Percentiles rank a stretch among this genome's conserved stretches.
phyloP scores from a whole-genome alignment of 2,113 vertebrate genomes.

The Podiceps cristatus region DNA sequence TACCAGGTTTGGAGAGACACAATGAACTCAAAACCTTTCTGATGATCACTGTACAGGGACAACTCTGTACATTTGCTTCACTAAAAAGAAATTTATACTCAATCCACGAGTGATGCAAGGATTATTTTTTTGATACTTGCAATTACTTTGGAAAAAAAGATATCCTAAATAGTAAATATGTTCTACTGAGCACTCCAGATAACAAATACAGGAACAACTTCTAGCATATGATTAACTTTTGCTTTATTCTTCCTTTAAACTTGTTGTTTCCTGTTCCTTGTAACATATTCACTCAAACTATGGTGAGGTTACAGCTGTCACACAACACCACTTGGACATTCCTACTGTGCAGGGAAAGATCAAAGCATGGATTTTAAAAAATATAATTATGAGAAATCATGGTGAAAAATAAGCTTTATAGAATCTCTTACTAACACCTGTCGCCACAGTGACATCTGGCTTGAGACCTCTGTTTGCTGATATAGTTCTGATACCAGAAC shows the following conservation, averaged over 20 bases:
- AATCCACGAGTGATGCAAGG: background rate
- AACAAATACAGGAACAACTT: background rate
- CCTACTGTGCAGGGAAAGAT: background rate
- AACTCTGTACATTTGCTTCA: background rate
- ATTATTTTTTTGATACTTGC: background rate
- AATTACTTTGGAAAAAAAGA: background rate
- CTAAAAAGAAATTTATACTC: background rate
- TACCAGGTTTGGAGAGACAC: background rate
- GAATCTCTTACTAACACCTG: background rate
- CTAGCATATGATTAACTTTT: background rate
- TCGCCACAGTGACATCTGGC: slow-evolving; percentile 14
- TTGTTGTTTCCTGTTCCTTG: background rate
- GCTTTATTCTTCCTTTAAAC: background rate
- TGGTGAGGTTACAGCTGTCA: background rate
- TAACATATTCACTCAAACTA: background rate
- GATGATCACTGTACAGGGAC: background rate
- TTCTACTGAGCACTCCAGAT: background rate
- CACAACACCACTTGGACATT: background rate
- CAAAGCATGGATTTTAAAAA: background rate
- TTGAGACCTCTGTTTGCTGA: background rate
- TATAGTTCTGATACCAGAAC: background rate
- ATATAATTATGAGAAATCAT: background rate
- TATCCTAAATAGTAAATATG: background rate
- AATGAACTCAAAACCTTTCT: background rate
- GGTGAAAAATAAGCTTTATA: background rate